These are phyloP conservation scores for Ctenopoma multispine DNA, from an alignment of 2,797 vertebrate genomes.

Conservation along the genomic window DNA sequence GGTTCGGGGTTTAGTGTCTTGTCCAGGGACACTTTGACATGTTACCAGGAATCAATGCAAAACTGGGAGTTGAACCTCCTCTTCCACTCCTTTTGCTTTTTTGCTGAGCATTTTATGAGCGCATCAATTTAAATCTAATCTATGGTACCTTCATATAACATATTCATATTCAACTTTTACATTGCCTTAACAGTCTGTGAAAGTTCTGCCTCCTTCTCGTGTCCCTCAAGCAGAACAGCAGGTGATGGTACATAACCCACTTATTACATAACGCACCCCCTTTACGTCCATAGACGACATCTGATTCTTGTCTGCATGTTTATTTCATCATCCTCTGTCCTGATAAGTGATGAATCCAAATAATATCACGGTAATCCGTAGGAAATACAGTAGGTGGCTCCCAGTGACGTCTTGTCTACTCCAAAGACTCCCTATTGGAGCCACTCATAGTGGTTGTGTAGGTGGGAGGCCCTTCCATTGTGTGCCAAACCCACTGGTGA, in stretches of 20 bases:
- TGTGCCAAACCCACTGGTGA: constrained; percentile 62
- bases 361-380: constrained; percentile 7
- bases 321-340: constrained; percentile 12
- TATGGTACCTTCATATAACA: not conserved
- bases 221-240: not conserved
- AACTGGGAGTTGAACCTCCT: too few relatives aligned
- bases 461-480: constrained; percentile 51
- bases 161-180: not conserved
- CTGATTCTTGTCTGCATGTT: constrained; percentile 6
- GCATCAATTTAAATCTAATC: too few relatives aligned
- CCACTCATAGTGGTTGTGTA: constrained; percentile 42
- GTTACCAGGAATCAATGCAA: too few relatives aligned
- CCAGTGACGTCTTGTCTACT: constrained; percentile 51
- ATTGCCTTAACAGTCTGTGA: not conserved
- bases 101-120: too few relatives aligned
- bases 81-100: too few relatives aligned
- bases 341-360: constrained; percentile 22
- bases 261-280: not conserved
- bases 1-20: too few relatives aligned
- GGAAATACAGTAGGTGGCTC: constrained; percentile 44
- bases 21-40: too few relatives aligned
- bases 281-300: not conserved
- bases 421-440: constrained; percentile 39
- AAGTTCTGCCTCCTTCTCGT: not conserved
- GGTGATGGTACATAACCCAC: constrained; percentile 8